Base-by-base conservation (phyloP, 1,140 invertebrate species). In the Ylistrum balloti region DNA sequence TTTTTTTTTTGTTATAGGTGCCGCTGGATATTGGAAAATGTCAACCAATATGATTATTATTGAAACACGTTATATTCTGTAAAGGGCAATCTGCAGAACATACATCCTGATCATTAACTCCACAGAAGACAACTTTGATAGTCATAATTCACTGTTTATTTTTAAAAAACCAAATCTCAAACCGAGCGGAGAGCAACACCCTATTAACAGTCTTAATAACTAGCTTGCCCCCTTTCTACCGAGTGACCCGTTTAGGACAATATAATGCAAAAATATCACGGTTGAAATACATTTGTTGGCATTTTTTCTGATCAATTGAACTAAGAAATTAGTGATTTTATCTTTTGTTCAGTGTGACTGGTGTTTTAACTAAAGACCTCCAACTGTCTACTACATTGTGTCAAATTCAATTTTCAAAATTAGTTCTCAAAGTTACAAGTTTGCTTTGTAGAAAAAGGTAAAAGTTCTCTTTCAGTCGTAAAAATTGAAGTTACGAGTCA, bases 251-350 rank as follows among this genome's bases (percentile, higher is more conserved):
- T 48, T 48, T 28, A 7, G 5, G 22, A 74, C 56, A 74, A 9
- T 28, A 74, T 74, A n/a, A 74, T 74, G 56, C 17, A 28, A 5
- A 74, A 74, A 74, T 74, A 9, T 9, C 56, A 74, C 56, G 22
- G 56, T 74, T n/a, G 56, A 74, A 74, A 74, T 74, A 74, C 56
- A 74, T 74, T 74, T 74, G 56, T 74, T 74, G 56, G 56, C 56
- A 74, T 74, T 74, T 74, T 13, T 74, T 74, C 56, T 74, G 56
- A 74, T 74, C 56, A 74, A 74, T 74, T 74, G 22, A 74, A n/a
- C 28, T 28, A 1, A 74, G 22, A 74, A 74, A 74, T 74, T 74
- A 74, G 22, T 11, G 56, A 74, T 74, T 74, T 74, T 74, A 74
- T 74, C 56, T 74, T 74, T 74, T 74, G 56, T 74, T 74, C 0